phyloP scores from a whole-genome alignment of 2,797 vertebrate genomes.

The Spinus olivaceus region DNA sequence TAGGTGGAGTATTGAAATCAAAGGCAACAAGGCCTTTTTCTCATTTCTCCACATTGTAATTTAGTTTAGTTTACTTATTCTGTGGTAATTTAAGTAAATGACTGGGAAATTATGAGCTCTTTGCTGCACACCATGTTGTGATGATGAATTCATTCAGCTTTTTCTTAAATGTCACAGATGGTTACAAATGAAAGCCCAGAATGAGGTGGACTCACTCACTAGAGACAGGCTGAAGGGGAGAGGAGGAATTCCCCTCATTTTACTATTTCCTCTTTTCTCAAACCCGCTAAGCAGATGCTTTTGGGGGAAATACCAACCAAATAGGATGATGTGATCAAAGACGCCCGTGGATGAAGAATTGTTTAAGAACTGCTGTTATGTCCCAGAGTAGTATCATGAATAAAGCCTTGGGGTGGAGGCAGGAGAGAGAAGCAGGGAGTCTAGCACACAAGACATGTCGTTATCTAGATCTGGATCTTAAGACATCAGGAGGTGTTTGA shows the following conservation, averaged over 20 bases:
- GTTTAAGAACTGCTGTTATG: not conserved
- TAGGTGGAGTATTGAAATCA: not conserved
- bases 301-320: not conserved
- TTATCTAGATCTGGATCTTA: not conserved
- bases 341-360: not conserved
- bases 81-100: not conserved
- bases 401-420: not conserved
- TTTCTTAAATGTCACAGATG: constrained; percentile 8
- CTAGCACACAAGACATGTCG: not conserved
- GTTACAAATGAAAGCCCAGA: not conserved
- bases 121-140: not conserved
- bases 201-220: not conserved
- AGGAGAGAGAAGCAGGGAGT: not conserved
- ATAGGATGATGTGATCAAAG: not conserved
- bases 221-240: not conserved
- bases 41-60: not conserved
- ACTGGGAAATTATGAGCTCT: not conserved
- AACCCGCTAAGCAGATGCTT: not conserved
- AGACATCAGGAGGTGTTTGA: not conserved
- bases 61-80: not conserved
- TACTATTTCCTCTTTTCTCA: not conserved
- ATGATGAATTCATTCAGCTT: not conserved
- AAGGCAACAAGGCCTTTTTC: not conserved
- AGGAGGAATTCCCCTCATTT: not conserved
- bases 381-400: not conserved